These are phyloP conservation scores for Characodon lateralis DNA, from an alignment of 2,797 vertebrate species.

Conservation along the genomic window DNA sequence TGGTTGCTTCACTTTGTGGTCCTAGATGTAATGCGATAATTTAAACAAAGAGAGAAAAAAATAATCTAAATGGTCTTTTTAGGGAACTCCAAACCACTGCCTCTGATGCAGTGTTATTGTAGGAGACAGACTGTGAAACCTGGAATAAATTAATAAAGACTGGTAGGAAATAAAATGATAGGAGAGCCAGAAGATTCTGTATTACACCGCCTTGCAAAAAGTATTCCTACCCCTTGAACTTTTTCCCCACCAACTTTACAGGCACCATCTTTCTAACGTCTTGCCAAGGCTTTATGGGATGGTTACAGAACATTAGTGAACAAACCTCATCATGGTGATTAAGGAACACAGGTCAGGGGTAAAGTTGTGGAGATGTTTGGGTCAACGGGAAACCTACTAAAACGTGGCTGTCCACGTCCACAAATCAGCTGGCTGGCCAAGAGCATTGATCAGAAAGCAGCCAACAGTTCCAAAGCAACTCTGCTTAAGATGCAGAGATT, in stretches of 20 bases:
- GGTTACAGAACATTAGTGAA: neutral
- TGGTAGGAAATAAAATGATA: neutral
- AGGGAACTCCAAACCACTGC: constrained; percentile 30
- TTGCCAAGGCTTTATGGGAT: neutral
- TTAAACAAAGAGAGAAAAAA: constrained; percentile 1
- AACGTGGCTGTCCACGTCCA: no score
- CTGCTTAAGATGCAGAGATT: no score
- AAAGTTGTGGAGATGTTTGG: no score
- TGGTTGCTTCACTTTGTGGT: constrained; percentile 20
- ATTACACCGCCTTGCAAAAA: neutral
- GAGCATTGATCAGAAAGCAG: no score
- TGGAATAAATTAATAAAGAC: constrained; percentile 27
- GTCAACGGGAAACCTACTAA: no score
- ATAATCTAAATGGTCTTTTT: constrained; percentile 23
- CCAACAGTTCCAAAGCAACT: no score
- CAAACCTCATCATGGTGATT: no score
- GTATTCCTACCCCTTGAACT: neutral
- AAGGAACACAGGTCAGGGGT: no score
- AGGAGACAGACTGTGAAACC: constrained; percentile 48
- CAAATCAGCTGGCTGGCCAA: no score
- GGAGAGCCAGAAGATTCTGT: constrained; percentile 3
- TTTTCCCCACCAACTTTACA: no score
- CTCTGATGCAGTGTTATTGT: constrained; percentile 36
- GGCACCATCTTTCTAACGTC: neutral
- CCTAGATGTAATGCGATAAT: constrained; percentile 33